Conservation (phyloP, 2,888 invertebrate species). For the Tiliacea citrago region DNA sequence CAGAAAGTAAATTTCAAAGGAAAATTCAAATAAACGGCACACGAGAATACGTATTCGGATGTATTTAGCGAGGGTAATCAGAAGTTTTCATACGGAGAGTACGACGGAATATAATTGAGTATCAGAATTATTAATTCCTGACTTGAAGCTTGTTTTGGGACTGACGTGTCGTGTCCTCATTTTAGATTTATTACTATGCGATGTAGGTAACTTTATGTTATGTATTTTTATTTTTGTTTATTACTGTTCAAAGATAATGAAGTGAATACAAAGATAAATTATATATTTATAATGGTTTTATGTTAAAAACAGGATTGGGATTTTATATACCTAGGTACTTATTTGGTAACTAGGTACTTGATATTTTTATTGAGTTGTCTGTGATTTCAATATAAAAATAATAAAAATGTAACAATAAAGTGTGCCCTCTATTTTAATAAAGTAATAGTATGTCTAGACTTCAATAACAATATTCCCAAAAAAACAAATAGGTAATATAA, state of each 20-base stretch:
- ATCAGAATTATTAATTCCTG: slow-evolving; percentile 47
- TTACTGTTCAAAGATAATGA: not conserved
- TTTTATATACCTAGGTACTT: not conserved
- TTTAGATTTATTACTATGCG: slow-evolving; percentile 24
- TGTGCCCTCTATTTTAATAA: slow-evolving; percentile 1
- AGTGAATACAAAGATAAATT: too few species aligned
- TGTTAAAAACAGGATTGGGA: not conserved
- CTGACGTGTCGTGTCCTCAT: slow-evolving; percentile 16
- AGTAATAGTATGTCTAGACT: not conserved
- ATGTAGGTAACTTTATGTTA: not conserved
- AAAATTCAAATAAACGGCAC: slow-evolving; percentile 83
- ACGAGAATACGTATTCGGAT: slow-evolving; percentile 76
- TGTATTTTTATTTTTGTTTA: too few species aligned
- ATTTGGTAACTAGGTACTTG: too few species aligned
- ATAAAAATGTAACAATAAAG: not conserved
- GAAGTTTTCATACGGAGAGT: slow-evolving; percentile 69
- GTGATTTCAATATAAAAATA: not conserved
- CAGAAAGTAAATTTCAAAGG: slow-evolving; percentile 62
- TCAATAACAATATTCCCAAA: not conserved
- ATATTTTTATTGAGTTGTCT: not conserved
- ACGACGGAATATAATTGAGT: slow-evolving; percentile 46
- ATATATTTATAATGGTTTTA: not conserved
- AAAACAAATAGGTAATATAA: not conserved
- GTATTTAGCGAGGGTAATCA: slow-evolving; percentile 73
- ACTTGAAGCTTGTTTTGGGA: slow-evolving; percentile 8